These are phyloP conservation scores for Pardosa pseudoannulata DNA, from an alignment of 2,888 invertebrate genomes.

Conservation along the genomic window DNA sequence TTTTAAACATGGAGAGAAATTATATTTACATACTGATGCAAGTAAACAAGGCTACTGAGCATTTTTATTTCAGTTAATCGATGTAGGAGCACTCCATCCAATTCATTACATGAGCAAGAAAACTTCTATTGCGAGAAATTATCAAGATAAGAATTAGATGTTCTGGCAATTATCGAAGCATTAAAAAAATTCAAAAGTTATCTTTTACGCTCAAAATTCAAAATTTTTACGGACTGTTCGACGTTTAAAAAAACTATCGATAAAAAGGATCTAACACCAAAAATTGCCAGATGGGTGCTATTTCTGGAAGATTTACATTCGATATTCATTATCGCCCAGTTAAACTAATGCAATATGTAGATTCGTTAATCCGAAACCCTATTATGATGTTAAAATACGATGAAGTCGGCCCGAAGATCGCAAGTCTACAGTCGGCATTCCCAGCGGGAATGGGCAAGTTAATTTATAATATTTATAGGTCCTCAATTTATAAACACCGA, in stretches of 20 bases:
- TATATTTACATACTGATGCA: no score
- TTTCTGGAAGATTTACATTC: conserved; percentile 36
- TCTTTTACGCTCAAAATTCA: conserved; percentile 27
- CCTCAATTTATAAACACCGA: no score
- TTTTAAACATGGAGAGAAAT: not conserved
- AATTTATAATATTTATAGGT: not conserved
- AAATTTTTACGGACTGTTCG: conserved; percentile 21
- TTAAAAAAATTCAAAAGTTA: conserved; percentile 24
- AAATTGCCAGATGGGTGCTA: no score
- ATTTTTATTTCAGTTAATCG: conserved; percentile 21
- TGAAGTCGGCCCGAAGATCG: not conserved
- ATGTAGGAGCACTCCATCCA: conserved; percentile 12
- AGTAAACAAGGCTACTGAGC: not conserved
- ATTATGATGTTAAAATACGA: not conserved
- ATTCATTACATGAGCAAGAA: conserved; percentile 13
- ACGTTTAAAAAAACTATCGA: not conserved
- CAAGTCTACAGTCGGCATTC: not conserved
- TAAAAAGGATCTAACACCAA: conserved; percentile 7
- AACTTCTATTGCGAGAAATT: conserved; percentile 4
- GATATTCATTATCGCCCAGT: conserved; percentile 21
- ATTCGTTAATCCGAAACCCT: conserved; percentile 14
- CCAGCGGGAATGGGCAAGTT: conserved; percentile 1
- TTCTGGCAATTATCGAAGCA: conserved; percentile 24
- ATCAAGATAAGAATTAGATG: conserved; percentile 26
- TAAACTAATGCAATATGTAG: conserved; percentile 23